Base-by-base conservation (phyloP, 2,113 vertebrate species). In the Epinephelus fuscoguttatus region DNA sequence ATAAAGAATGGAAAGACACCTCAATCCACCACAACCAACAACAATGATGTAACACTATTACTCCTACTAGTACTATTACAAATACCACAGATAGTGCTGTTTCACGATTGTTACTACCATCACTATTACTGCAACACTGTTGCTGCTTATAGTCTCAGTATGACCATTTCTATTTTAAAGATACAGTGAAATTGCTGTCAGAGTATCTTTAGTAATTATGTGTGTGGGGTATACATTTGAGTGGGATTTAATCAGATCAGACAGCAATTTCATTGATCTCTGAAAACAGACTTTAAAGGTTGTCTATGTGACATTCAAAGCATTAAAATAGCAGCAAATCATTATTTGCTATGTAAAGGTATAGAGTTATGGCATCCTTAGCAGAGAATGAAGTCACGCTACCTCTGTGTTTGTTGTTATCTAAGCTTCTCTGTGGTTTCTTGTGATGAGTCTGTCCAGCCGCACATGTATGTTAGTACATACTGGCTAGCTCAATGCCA, bases 1-100 rank as follows among this genome's bases (percentile, higher is more conserved):
- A 88, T 82, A 77, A 89, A 89, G 75, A 78, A 78, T 30, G 61
- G 59, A 64, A 67, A 64, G 60, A 87, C 70, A 40, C 49, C 67
- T 73, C 47, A 75, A 69, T 73, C 42, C 81, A 81, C 42, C 81
- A 78, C 37, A 14, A 52, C 50, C 61, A 25, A 49, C 56, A 72
- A 74, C 30, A 85, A 52, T 45, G 78, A 45, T 25, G 10, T 27
- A 47, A 33, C 47, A 45, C 18, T 52, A 67, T 59, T 57, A 61
- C 50, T 81, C 21, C 25, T 23, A 61, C 40, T 9, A 13, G n/a
- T 50, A 52, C 71, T 33, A 70, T 30, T 52, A 49, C 55, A 21
- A 47, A 61, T 9, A 56, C 6, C 21, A 14, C 63, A 76, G 55
- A 75, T 30, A 21, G 56, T 63, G 60, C 23, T 55, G 14, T 64